Evolutionary conservation across 2,888 invertebrate species (phyloP).

Genomic region (Drosophila flavopinicola): DNA sequence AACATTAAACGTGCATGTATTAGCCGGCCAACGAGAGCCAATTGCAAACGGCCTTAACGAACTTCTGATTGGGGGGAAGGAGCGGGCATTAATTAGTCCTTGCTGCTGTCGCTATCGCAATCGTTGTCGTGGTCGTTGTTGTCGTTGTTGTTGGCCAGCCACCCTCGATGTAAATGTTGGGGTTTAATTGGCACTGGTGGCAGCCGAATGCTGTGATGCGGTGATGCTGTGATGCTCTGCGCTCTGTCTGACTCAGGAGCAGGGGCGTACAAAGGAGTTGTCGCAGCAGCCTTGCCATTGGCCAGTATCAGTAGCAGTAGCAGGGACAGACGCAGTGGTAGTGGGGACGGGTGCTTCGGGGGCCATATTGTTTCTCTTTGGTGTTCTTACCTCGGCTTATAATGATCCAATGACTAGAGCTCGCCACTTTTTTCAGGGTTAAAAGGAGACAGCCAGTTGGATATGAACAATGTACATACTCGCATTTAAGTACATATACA

Average conservation of each 20-base stretch:
- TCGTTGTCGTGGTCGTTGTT: background rate
- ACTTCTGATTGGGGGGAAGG: background rate
- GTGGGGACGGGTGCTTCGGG: background rate
- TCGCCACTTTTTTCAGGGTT: background rate
- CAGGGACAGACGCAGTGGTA: background rate
- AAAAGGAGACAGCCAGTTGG: background rate
- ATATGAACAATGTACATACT: background rate
- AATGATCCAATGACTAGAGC: constrained; percentile 18
- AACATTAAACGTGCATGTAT: background rate
- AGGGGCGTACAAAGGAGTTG: constrained; percentile 20
- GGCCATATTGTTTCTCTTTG: constrained; percentile 4
- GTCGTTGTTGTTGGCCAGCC: constrained; percentile 17
- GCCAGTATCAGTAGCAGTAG: constrained; percentile 3
- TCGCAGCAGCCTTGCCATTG: constrained; percentile 34
- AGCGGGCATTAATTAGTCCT: constrained; percentile 43
- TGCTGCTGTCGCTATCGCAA: constrained; percentile 6
- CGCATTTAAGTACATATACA: background rate
- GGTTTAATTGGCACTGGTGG: constrained; percentile 47
- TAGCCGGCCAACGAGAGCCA: constrained; percentile 20
- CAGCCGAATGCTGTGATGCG: constrained; percentile 16
- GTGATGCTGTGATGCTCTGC: no score
- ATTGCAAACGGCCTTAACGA: constrained; percentile 26
- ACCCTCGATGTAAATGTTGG: constrained; percentile 44
- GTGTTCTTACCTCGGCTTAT: constrained; percentile 1
- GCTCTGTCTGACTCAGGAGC: no score